Evolutionary conservation across 2,113 vertebrate species (phyloP), one percentile per base, ranked within the genome.

Genomic region (Phycodurus eques): DNA sequence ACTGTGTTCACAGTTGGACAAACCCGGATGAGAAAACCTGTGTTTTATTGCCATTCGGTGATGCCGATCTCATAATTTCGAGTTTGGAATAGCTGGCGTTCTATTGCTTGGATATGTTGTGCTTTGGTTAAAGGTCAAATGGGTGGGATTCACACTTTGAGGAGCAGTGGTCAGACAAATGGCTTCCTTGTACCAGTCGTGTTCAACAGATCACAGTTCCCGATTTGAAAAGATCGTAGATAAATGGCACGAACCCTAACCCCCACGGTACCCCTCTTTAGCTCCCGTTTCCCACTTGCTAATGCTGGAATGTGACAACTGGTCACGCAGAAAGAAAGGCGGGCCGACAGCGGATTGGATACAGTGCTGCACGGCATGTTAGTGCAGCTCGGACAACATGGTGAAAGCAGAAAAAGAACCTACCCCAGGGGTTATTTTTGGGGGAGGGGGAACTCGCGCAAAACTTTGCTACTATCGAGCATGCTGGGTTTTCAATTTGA

Each of bases 241-340:
- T 88, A 88, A 89, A 84, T 85, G 86, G 82, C 79, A 51, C 62
- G 12, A 63, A 71, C 81, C 65, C 65, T 79, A 86, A 86, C 69
- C 82, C 72, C 74, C 17, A 20, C 20, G 74, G 76, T 78, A 72
- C 74, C 82, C 71, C 80, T 80, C 82, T 80, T 80, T 85, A 82
- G 79, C 79, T 62, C 60, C 71, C 8, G 44, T 75, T 82, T 79
- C 81, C 80, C 76, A 66, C 66, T 35, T 43, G 65, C 79, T 86
- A 87, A 87, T 82, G 80, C 81, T 84, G 87, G 86, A 91, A 91
- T 90, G 88, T 84, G 82, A 85, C 82, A 88, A 85, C 70, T 85
- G 83, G 88, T 90, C 86, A 86, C 76, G 61, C 82, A 80, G 78
- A 77, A 88, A 88, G 83, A 89, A 88, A 89, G 78, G 75, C 68